Percentiles rank a stretch among this genome's conserved stretches.
Conservation (phyloP, 2,113 vertebrate genomes). For the Myiopsitta monachus region DNA sequence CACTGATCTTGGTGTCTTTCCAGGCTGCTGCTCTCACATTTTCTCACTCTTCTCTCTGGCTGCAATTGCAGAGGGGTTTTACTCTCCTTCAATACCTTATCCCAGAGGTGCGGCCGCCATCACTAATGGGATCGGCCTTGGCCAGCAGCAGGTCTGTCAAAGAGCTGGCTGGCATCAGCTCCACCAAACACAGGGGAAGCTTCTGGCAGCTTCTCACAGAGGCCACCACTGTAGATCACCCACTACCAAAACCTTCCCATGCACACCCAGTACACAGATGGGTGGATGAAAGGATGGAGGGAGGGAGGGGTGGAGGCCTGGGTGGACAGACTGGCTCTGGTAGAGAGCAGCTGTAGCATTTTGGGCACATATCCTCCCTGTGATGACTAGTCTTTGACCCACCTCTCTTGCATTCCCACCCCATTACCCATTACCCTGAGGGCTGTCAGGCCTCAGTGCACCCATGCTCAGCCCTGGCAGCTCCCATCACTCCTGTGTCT, state of each 20-base stretch:
- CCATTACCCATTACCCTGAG: rapidly evolving
- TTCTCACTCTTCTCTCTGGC: neutral
- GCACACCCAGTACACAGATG: neutral
- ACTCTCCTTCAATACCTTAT: neutral
- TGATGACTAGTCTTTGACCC: neutral
- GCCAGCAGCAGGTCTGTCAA: too few relatives aligned
- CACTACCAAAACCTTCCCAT: neutral
- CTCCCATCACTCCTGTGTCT: rapidly evolving
- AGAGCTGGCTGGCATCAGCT: neutral
- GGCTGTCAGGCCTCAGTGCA: neutral
- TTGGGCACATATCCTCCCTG: neutral
- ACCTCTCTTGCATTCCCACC: neutral
- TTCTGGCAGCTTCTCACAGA: neutral
- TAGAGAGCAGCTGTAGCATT: neutral
- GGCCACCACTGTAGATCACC: neutral
- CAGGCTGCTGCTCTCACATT: neutral
- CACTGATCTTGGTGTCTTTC: neutral
- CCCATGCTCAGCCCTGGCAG: neutral
- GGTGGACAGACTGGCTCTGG: neutral
- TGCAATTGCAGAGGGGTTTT: neutral
- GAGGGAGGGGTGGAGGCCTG: too few relatives aligned
- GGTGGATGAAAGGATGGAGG: neutral
- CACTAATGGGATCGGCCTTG: neutral
- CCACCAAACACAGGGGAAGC: neutral
- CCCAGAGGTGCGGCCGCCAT: neutral